A percentile compares a stretch with the other conserved stretches of the same genome.
These are phyloP conservation scores for Pachliopta kotzebuea DNA, from an alignment of 2,888 invertebrate species.

Conservation along the genomic window DNA sequence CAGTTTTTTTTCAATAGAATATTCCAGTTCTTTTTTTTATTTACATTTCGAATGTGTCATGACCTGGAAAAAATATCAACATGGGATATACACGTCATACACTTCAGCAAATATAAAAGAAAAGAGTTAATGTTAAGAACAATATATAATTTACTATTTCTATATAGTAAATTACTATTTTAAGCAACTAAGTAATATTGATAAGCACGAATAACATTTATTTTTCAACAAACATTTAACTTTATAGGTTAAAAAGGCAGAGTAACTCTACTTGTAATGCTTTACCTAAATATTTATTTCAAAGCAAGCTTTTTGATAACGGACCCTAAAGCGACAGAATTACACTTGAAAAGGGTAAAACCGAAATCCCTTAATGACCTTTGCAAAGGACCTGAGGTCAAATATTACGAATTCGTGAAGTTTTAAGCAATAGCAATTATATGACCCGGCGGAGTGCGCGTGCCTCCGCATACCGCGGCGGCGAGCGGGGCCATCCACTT, in stretches of 20 bases:
- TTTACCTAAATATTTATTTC: too few species aligned
- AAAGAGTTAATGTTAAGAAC: too few species aligned
- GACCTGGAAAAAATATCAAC: conserved; percentile 11
- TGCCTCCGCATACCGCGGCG: conserved; percentile 11
- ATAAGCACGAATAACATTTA: too few species aligned
- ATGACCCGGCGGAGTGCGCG: conserved; percentile 14
- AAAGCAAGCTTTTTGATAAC: too few species aligned
- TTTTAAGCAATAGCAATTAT: conserved; percentile 19
- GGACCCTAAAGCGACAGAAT: not conserved
- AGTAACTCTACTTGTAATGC: too few species aligned
- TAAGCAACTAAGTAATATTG: too few species aligned
- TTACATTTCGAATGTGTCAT: not conserved
- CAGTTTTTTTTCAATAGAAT: conserved; percentile 9
- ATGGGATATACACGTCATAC: not conserved
- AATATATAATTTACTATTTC: too few species aligned
- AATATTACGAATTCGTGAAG: conserved; percentile 13
- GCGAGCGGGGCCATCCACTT: conserved; percentile 14
- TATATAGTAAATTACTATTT: too few species aligned
- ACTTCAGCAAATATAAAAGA: too few species aligned
- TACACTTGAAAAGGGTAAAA: not conserved
- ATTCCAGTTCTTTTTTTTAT: conserved; percentile 14
- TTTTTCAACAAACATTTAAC: too few species aligned
- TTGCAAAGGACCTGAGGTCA: conserved; percentile 11
- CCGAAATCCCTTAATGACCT: not conserved
- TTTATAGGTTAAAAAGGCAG: too few species aligned